Evolutionary conservation across 2,797 vertebrate species (phyloP), one percentile per base, ranked within the genome.

Genomic region (Amblyraja radiata): DNA sequence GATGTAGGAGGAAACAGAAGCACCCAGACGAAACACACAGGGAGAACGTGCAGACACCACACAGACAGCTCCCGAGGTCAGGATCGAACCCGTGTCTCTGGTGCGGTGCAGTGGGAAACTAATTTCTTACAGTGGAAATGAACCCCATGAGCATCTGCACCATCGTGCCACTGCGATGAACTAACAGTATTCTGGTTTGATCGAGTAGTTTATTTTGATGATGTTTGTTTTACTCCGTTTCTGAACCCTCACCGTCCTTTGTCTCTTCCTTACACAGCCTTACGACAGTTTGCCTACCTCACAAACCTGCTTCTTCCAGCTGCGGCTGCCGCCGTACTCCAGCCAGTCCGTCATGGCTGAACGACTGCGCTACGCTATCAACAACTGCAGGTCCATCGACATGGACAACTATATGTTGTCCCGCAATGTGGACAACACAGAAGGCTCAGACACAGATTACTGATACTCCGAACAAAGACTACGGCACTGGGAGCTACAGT

Each of bases 351-450:
- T 97, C 95, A 97, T 97, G 97, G 97, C 97, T 13, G 97, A 97
- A 95, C 96, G 97, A 94, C 95, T 97, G 95, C 97, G 97, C 95
- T 97, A 97, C 73, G 97, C 97, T 96, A 97, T 97, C 96, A 97
- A 97, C 95, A 97, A 97, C 93, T 97, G 97, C 96, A 96, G 97
- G 94, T 97, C 97, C 0, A 97, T 97, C 84, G 97, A 97, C 94
- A 97, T 97, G 97, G 97, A 97, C 96, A 97, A 97, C 95, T 97
- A 97, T 86, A 97, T 97, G 97, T 96, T 97, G 94, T 97, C 97
- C 0, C 94, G 97, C 79, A 97, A 97, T 0, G 97, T 97, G 95
- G 97, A 97, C 96, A 97, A 97, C 88, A 95, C 97, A 0, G 97
- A 97, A 95, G 97, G 97, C 96, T 97, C 97, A 0, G 97, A 97